phyloP scores from a whole-genome alignment of 2,888 invertebrate species.

The Drosophila koepferae region DNA sequence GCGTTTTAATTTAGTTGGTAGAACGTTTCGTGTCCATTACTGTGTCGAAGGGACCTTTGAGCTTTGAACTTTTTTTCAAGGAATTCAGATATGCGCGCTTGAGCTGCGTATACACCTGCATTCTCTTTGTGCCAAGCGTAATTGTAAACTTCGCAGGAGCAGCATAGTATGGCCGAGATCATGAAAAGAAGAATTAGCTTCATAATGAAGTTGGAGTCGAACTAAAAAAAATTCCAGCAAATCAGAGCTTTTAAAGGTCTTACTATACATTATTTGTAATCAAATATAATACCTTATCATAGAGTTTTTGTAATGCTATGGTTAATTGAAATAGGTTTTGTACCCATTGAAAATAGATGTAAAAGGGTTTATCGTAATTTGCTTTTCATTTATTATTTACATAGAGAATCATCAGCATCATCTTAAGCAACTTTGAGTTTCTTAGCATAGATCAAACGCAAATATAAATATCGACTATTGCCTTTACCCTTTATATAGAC shows the following conservation, averaged over 20 bases:
- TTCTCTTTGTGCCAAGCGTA: fast-evolving
- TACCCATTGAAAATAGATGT: not conserved
- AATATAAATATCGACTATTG: too few relatives aligned
- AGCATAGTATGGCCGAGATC: not conserved
- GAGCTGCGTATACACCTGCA: not conserved
- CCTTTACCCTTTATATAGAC: not conserved
- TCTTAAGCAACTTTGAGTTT: not conserved
- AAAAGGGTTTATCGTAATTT: not conserved
- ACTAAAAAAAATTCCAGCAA: not conserved
- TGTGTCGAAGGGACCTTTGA: fast-evolving
- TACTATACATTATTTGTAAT: not conserved
- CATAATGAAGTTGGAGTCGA: not conserved
- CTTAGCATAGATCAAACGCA: not conserved
- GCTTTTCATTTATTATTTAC: not conserved
- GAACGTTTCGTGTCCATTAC: not conserved
- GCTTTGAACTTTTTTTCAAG: not conserved
- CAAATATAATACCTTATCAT: too few relatives aligned
- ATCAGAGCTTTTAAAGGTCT: not conserved
- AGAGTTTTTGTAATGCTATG: not conserved
- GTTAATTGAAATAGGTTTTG: not conserved
- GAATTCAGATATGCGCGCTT: not conserved
- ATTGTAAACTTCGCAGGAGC: not conserved
- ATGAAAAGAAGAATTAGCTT: not conserved
- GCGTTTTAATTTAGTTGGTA: too few relatives aligned
- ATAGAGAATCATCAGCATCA: too few relatives aligned